Conservation (phyloP, 2,797 vertebrate species). For the Lerista edwardsae region DNA sequence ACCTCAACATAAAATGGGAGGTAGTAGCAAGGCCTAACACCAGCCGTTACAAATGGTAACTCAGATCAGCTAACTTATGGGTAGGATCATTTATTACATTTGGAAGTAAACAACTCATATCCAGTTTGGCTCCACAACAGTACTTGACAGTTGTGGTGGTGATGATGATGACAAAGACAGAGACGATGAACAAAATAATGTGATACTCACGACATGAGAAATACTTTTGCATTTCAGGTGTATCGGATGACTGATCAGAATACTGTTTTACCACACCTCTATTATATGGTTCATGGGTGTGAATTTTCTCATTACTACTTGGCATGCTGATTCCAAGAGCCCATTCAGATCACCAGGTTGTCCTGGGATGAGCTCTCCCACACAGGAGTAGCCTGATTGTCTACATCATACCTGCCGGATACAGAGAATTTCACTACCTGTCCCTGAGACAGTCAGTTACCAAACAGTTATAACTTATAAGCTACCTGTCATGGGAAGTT, state of each 20-base stretch:
- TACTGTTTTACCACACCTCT: background rate
- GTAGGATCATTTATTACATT: background rate
- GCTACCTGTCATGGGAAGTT: background rate
- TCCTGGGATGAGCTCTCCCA: background rate
- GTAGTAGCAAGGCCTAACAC: no score
- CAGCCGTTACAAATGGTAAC: no score
- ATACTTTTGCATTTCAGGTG: background rate
- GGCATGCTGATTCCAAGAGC: background rate
- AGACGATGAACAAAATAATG: background rate
- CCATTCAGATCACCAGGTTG: background rate
- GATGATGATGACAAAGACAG: background rate
- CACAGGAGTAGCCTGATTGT: background rate
- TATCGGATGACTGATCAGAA: background rate
- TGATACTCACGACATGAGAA: background rate
- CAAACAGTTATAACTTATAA: background rate
- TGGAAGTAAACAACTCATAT: background rate
- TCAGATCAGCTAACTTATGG: background rate
- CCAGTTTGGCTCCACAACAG: background rate
- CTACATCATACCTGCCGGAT: background rate
- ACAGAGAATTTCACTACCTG: background rate
- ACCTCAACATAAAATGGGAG: no score
- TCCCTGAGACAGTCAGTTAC: background rate
- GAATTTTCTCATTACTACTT: background rate
- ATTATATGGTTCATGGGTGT: background rate
- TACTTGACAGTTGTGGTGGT: background rate